A percentile compares a stretch with the other conserved stretches of the same genome.
Conservation (phyloP, 2,888 invertebrate species). For the Phyto melanocephala region DNA sequence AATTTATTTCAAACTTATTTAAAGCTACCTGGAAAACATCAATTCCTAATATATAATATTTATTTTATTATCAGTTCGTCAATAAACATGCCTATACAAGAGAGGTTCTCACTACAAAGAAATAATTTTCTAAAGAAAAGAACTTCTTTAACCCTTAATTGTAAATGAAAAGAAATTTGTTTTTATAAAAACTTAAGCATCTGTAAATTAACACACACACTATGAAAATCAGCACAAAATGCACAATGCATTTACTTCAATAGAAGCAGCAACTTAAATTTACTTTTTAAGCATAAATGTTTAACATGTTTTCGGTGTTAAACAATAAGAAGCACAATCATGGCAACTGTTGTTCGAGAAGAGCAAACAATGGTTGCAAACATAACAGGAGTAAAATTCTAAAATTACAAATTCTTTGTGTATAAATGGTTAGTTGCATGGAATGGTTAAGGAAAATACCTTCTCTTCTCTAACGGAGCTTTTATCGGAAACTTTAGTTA, state of each 20-base stretch:
- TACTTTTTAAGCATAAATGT: constrained; percentile 23
- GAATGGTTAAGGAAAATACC: not conserved
- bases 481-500: constrained; percentile 53
- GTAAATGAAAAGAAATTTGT: not conserved
- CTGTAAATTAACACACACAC: no score
- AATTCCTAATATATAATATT: no score
- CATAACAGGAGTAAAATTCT: constrained; percentile 28
- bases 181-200: constrained; percentile 11
- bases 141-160: constrained; percentile 13
- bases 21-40: no score
- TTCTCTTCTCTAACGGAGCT: not conserved
- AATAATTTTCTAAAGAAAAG: not conserved
- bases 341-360: constrained; percentile 26
- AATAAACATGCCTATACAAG: not conserved
- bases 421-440: not conserved
- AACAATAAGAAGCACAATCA: constrained; percentile 51
- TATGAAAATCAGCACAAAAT: not conserved
- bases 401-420: constrained; percentile 17
- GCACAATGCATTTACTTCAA: constrained; percentile 7
- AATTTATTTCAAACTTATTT: no score
- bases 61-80: no score
- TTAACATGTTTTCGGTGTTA: constrained; percentile 14
- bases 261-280: not conserved
- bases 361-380: constrained; percentile 47
- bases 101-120: not conserved